Evolutionary conservation across 1,140 invertebrate species (phyloP), one percentile per base, ranked within the genome.

Genomic region (Trachymyrmex septentrionalis): DNA sequence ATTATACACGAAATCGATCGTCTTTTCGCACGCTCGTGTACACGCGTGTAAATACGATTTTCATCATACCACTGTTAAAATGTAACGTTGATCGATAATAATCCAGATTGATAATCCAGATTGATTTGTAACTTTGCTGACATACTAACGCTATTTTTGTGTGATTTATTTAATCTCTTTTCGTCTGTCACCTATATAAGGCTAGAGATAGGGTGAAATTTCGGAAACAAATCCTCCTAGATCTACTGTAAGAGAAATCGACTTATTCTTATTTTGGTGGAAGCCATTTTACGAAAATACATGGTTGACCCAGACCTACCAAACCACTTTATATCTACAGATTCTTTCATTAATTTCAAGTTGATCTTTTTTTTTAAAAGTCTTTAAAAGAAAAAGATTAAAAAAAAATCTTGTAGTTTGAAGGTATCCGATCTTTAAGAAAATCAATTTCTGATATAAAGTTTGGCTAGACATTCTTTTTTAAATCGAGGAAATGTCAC

Each of bases 71-170:
- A 19, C 24, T 38, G 24, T 63, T 61, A 73, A 73, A 84, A 61
- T 82, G 67, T 48, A 87, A 81, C 75, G 10, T 50, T 73, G 85
- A 86, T 88, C 76, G 59, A 59, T 87, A 87, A 59, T 87, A 87
- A 80, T 80, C 12, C 7, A n/a, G 53, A 85, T 87, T 78, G 86
- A 85, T 87, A 87, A 80, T 80, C 12, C 7, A n/a, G 53, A 85
- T 87, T 78, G 86, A 85, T 87, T 87, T 69, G 86, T 48, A n/a
- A 55, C 6, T 48, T n/a, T 14, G 44, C 9, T 14, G 53, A 14
- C 55, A 16, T 12, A 24, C 30, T 63, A 72, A 72, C 63, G 48
- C 50, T 78, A 64, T 78, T 87, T 87, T 87, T 87, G 77, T 27
- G 21, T 69, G 61, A 57, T 72, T 61, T 24, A 24, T 12, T 53